phyloP scores from a whole-genome alignment of 2,888 invertebrate species.

The Synanthedon myopaeformis region DNA sequence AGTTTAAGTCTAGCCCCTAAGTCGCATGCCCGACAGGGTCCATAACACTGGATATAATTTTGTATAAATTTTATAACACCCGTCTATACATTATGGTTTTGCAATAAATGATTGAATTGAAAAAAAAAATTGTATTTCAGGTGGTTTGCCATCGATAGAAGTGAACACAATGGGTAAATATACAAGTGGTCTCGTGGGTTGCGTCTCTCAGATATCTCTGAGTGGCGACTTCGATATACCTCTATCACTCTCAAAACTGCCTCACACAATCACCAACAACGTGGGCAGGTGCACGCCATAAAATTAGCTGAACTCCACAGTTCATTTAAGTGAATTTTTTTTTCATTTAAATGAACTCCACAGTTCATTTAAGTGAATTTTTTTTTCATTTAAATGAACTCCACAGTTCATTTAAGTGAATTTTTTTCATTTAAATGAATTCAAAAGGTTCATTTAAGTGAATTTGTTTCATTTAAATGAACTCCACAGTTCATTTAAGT shows the following conservation, averaged over 20 bases:
- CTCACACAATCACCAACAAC: slow-evolving; percentile 71
- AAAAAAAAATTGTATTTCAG: slow-evolving; percentile 65
- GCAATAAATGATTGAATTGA: too few species aligned
- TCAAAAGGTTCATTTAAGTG: slow-evolving; percentile 5
- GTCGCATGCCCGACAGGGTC: too few species aligned
- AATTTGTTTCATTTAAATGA: slow-evolving; percentile 2
- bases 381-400: too few species aligned
- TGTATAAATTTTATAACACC: too few species aligned
- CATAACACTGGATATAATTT: too few species aligned
- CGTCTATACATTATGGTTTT: too few species aligned
- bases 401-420: too few species aligned
- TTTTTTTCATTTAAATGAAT: too few species aligned
- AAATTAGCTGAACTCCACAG: slow-evolving; percentile 10
- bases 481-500: background rate
- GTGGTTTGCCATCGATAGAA: slow-evolving; percentile 83
- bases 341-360: slow-evolving; percentile 8
- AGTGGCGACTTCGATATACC: slow-evolving; percentile 84
- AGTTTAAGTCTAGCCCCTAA: too few species aligned
- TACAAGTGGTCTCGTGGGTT: slow-evolving; percentile 81
- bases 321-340: slow-evolving; percentile 23
- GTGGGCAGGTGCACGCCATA: slow-evolving; percentile 60
- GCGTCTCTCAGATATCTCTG: slow-evolving; percentile 85
- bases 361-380: slow-evolving; percentile 22
- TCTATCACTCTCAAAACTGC: slow-evolving; percentile 74
- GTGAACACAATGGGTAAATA: slow-evolving; percentile 79